Conservation (phyloP, 2,113 vertebrate species). For the Thryonomys swinderianus region DNA sequence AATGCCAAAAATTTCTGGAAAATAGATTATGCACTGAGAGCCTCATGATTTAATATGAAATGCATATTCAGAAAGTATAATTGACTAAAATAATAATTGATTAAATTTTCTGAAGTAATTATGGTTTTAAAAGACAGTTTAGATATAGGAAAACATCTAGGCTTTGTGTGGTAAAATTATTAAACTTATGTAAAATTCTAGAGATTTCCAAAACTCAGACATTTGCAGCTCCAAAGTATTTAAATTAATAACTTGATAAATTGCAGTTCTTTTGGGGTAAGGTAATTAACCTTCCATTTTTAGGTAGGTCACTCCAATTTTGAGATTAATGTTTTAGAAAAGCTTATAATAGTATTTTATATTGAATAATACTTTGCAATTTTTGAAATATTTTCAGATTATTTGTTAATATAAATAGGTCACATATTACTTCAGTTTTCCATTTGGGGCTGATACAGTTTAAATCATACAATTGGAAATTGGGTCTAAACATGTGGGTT, state of each 20-base stretch:
- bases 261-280: neutral
- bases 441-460: neutral
- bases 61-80: constrained; percentile 39
- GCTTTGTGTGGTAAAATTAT: neutral
- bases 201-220: neutral
- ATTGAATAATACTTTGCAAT: neutral
- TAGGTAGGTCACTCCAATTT: constrained; percentile 36
- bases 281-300: constrained; percentile 64
- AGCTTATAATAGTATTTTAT: constrained; percentile 34
- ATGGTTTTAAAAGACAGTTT: constrained; percentile 41
- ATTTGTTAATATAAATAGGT: constrained; percentile 1
- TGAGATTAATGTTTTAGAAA: constrained; percentile 39
- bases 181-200: constrained; percentile 16
- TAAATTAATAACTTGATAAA: constrained; percentile 44
- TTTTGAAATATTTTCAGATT: constrained; percentile 11
- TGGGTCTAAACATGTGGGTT: neutral
- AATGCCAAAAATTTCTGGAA: neutral
- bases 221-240: constrained; percentile 9
- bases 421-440: neutral
- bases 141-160: neutral
- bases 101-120: constrained; percentile 47
- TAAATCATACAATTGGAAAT: constrained; percentile 47
- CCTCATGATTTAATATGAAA: constrained; percentile 55
- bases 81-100: constrained; percentile 55
- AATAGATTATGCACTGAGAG: constrained; percentile 53